phyloP scores from a whole-genome alignment of 2,113 vertebrate species.

The Ceuthmochares aereus region DNA sequence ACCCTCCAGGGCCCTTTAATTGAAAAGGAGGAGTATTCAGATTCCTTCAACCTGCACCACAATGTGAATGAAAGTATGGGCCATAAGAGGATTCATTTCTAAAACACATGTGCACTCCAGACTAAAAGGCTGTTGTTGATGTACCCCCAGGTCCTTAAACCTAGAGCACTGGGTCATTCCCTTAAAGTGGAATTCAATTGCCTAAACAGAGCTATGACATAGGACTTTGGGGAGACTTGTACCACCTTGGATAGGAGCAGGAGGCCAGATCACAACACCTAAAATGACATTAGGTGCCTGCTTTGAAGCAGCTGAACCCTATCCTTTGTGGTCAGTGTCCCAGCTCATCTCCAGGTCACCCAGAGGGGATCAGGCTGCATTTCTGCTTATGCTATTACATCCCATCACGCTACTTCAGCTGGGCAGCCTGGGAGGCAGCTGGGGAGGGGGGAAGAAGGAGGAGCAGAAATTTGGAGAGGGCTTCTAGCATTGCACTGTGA shows the following conservation, averaged over 20 bases:
- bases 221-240: not conserved
- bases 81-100: not conserved
- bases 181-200: not conserved
- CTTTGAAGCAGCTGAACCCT: not conserved
- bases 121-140: not conserved
- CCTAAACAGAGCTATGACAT: rapidly evolving
- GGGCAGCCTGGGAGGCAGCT: not conserved
- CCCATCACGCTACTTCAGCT: not conserved
- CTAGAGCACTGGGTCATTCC: not conserved
- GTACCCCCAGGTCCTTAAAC: not conserved
- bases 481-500: rapidly evolving
- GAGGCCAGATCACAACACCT: not conserved
- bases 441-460: not conserved
- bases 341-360: not conserved
- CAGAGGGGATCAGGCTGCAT: not conserved
- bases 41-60: not conserved
- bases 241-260: not conserved
- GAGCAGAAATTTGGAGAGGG: not conserved
- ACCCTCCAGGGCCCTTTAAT: not conserved
- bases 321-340: not conserved
- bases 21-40: not conserved
- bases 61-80: rapidly evolving
- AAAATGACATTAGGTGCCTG: not conserved
- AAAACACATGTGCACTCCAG: not conserved
- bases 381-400: not conserved